These are phyloP conservation scores for Elgaria multicarinata DNA, from an alignment of 2,113 vertebrate genomes.

Conservation along the genomic window DNA sequence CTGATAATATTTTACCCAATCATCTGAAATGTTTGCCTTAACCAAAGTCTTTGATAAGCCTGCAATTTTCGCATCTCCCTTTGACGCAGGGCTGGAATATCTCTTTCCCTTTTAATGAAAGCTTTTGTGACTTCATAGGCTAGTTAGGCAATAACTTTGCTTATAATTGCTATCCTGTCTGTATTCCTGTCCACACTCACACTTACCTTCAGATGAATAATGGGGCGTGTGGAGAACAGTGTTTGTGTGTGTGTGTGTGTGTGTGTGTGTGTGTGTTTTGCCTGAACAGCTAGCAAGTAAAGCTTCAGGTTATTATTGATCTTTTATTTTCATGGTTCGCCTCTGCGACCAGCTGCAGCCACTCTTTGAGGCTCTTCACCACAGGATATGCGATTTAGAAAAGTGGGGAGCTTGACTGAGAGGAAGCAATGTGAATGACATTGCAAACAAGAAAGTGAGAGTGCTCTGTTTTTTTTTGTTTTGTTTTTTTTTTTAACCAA, in stretches of 20 bases:
- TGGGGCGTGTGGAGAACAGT: not conserved
- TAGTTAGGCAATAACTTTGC: not conserved
- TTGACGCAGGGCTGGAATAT: not conserved
- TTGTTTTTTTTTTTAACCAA: slow-evolving; percentile 7
- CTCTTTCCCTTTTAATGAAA: not conserved
- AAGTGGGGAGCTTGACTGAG: slow-evolving; percentile 10
- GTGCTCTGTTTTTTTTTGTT: not conserved
- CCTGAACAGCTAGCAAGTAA: not conserved
- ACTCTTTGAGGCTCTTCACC: slow-evolving; percentile 20
- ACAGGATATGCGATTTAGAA: not conserved
- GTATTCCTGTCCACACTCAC: not conserved
- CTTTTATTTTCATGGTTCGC: not conserved
- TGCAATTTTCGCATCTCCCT: not conserved
- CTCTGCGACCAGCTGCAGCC: not conserved
- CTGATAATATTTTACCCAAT: not conserved
- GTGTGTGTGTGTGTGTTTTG: too few relatives aligned
- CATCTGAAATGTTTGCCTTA: not conserved
- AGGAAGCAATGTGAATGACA: slow-evolving; percentile 23
- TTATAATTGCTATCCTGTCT: not conserved
- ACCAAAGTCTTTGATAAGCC: not conserved
- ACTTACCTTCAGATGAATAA: not conserved
- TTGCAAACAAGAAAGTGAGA: slow-evolving; percentile 19
- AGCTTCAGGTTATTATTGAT: not conserved
- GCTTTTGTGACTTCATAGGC: not conserved
- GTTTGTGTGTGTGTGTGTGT: too few relatives aligned